Conservation (phyloP, 1,140 invertebrate species). For the Danaus plexippus region DNA sequence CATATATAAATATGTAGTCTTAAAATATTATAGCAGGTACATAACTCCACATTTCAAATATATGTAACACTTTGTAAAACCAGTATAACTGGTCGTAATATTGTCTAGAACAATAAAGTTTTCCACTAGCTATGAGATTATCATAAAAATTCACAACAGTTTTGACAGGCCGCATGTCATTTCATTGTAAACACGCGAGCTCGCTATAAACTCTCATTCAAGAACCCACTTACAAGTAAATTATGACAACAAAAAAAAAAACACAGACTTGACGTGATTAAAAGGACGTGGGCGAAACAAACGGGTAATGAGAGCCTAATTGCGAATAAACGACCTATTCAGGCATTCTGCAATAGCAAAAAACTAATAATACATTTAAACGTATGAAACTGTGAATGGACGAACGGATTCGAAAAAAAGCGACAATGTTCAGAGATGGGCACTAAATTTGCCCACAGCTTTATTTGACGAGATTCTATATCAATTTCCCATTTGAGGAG, state of each 20-base stretch:
- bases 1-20: too few species aligned
- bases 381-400: slow-evolving; percentile 32
- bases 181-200: slow-evolving; percentile 32
- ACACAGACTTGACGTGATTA: slow-evolving; percentile 31
- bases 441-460: slow-evolving; percentile 6
- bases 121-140: slow-evolving; percentile 10
- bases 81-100: slow-evolving; percentile 14
- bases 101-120: slow-evolving; percentile 14
- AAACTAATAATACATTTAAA: slow-evolving; percentile 42
- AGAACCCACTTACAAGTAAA: slow-evolving; percentile 40
- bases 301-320: slow-evolving; percentile 53
- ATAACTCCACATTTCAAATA: too few species aligned
- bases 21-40: too few species aligned
- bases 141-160: slow-evolving; percentile 16
- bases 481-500: slow-evolving; percentile 13
- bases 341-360: slow-evolving; percentile 44
- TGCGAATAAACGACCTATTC: slow-evolving; percentile 57
- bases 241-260: slow-evolving; percentile 35
- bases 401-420: slow-evolving; percentile 15
- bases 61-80: background rate
- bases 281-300: slow-evolving; percentile 51
- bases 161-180: slow-evolving; percentile 20
- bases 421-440: slow-evolving; percentile 3
- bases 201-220: slow-evolving; percentile 39
- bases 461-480: slow-evolving; percentile 14